Base-by-base conservation (phyloP, 1,140 invertebrate species). In the Trypoxylus dichotomus region DNA sequence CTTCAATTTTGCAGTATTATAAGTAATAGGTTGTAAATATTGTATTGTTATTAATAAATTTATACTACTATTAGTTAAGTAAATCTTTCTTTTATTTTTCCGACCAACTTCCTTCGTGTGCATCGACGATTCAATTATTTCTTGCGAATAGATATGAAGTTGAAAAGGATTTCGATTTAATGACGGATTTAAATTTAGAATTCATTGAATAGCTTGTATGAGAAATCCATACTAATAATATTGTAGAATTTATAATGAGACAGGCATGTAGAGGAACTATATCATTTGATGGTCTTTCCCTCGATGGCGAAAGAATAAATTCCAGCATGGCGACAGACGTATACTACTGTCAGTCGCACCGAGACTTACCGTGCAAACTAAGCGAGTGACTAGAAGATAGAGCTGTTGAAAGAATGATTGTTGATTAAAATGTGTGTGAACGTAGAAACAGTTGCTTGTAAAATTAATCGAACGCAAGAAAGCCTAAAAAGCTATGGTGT, bases 31-130 rank as follows among this genome's bases (percentile, higher is more conserved):
- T 68, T 68, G 60, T 68, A 68, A 27, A 68, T 68, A 68, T 68
- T 68, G 27, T 68, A 68, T 68, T 68, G 60, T 68, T 68, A 29
- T 27, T 27, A 68, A 68, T 68, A 25, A 29, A 68, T 68, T 68
- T 68, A 27, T 68, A 68, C 21, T 21, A 68, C n/a, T n/a, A 68
- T 7, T 29, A 68, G 60, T 68, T 68, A 29, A 27, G 7, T 15
- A 3, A 68, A 24, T 11, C 7, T 54, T 19, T 13, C 11, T 54
- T 37, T 37, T 37, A 37, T 37, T 37, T 37, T 8, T 0, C 0
- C 32, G 1, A 37, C 10, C 32, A 37, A 37, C 2, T 37, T 54
- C 47, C 15, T 54, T 54, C n/a, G 47, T 37, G 32, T 2, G 5
- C 32, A 37, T 37, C n/a, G n/a, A n/a, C n/a, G n/a, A n/a, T n/a